Evolutionary conservation across 2,797 vertebrate genomes (phyloP).

Genomic region (Apogon talboti): DNA sequence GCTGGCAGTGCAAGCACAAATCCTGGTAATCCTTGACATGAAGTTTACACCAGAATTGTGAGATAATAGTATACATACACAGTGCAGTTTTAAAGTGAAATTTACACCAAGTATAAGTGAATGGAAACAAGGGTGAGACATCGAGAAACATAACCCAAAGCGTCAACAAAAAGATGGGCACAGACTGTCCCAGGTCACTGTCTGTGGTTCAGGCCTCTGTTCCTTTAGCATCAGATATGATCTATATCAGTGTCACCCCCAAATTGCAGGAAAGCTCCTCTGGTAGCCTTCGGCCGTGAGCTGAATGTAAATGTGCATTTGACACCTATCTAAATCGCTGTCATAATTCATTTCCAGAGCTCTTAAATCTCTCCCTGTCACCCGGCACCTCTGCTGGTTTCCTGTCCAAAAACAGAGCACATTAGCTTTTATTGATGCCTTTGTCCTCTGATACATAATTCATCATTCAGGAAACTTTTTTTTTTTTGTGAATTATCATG

Average conservation of each 20-base stretch:
- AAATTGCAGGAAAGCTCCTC: slow-evolving; percentile 72
- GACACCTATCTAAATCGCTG: slow-evolving; percentile 83
- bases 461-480: slow-evolving; percentile 59
- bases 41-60: slow-evolving; percentile 38
- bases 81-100: slow-evolving; percentile 34
- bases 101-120: slow-evolving; percentile 36
- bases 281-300: slow-evolving; percentile 67
- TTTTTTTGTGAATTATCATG: slow-evolving; percentile 50
- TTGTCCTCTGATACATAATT: slow-evolving; percentile 83
- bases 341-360: slow-evolving; percentile 83
- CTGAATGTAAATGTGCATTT: slow-evolving; percentile 81
- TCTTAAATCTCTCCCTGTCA: slow-evolving; percentile 81
- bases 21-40: slow-evolving; percentile 44
- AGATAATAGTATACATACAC: slow-evolving; percentile 18
- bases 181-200: slow-evolving; percentile 66
- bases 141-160: slow-evolving; percentile 34
- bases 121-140: slow-evolving; percentile 24
- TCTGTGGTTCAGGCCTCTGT: slow-evolving; percentile 52
- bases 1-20: slow-evolving; percentile 35
- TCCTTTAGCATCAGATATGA: slow-evolving; percentile 73
- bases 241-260: slow-evolving; percentile 75
- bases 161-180: slow-evolving; percentile 40
- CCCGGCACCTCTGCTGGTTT: slow-evolving; percentile 73
- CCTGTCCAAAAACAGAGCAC: slow-evolving; percentile 78
- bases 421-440: slow-evolving; percentile 81